Percentiles rank a stretch among this genome's conserved stretches.
Evolutionary conservation across 2,797 vertebrate species (phyloP).

Genomic region (Sarcoramphus papa): DNA sequence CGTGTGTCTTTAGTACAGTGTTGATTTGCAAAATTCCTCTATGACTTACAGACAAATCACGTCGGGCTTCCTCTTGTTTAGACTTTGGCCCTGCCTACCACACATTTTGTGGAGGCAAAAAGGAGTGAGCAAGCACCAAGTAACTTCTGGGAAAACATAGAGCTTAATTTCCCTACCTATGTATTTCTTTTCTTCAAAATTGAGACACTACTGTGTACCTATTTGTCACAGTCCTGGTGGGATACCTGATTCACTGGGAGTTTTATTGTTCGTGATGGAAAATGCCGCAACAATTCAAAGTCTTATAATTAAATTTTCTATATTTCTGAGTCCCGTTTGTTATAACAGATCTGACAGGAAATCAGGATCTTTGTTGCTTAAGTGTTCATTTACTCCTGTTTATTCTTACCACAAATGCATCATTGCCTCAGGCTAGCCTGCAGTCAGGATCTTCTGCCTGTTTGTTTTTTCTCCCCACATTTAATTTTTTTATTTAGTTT

Average conservation of each 20-base stretch:
- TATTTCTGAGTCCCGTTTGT: constrained; percentile 11
- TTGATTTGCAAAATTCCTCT: neutral
- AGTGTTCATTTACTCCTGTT: constrained; percentile 57
- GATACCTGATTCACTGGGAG: constrained; percentile 31
- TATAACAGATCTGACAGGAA: constrained; percentile 57
- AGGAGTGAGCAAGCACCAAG: neutral
- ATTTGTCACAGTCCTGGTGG: constrained; percentile 21
- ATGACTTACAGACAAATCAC: neutral
- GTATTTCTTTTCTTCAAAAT: neutral
- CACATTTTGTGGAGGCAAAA: neutral
- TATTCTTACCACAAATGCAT: constrained; percentile 47
- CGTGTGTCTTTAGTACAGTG: neutral
- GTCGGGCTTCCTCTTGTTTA: neutral
- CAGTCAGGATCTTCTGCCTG: neutral
- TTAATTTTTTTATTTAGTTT: constrained; percentile 42
- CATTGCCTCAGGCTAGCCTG: constrained; percentile 25
- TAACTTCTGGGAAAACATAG: neutral
- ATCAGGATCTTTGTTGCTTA: constrained; percentile 49
- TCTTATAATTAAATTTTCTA: constrained; percentile 50
- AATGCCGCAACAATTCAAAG: constrained; percentile 3
- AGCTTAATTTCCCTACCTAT: neutral
- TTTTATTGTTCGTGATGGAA: constrained; percentile 27
- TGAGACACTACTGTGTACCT: neutral
- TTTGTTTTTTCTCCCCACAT: neutral
- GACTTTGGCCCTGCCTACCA: neutral